Evolutionary conservation across 23 tunicate species (phyloP), one percentile per base, ranked within the genome.

Genomic region (Diplosoma virens): DNA sequence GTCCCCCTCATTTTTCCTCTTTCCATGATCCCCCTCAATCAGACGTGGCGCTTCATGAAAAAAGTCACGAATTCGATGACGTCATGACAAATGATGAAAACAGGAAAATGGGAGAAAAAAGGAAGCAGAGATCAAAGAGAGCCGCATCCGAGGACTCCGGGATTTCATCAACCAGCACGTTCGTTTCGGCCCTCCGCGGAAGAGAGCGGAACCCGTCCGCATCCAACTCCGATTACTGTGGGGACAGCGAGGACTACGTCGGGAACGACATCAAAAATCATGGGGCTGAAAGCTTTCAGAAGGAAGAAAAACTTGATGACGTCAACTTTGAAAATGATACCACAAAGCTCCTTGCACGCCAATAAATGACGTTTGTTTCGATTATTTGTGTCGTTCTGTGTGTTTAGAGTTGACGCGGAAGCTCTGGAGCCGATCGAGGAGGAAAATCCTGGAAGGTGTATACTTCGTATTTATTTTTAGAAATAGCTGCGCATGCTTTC

Each of bases 101-200:
- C 25, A 64, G 20, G 69, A 32, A 18, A 17, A 0, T 58, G 61
- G 21, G 45, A 27, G 67, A 55, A 55, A 55, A 80, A 46, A 67
- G 77, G 14, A 80, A 46, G 79, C 59, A 22, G 25, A 66, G 76
- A 0, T n/a, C 52, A 1, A 41, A 21, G 31, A 59, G 86, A 2
- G 86, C 79, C 1, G 79, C 77, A 33, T 81, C 86, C 2, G 86
- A 71, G 53, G 87, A 82, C 30, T 82, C 87, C 48, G 87, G 87
- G 1, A 82, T 82, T 63, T 82, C 80, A 17, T 74, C 87, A 22
- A 30, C 70, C 33, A 67, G 74, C 52, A 67, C 74, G 2, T 67
- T 34, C 52, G 17, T 7, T 52, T 35, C 74, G 7, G 52, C 9
- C 3, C 50, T 67, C 23, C 74, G 52, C 3, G 52, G 52, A 16